Evolutionary conservation across 2,113 vertebrate genomes (phyloP).

Genomic region (Paramisgurnus dabryanus): DNA sequence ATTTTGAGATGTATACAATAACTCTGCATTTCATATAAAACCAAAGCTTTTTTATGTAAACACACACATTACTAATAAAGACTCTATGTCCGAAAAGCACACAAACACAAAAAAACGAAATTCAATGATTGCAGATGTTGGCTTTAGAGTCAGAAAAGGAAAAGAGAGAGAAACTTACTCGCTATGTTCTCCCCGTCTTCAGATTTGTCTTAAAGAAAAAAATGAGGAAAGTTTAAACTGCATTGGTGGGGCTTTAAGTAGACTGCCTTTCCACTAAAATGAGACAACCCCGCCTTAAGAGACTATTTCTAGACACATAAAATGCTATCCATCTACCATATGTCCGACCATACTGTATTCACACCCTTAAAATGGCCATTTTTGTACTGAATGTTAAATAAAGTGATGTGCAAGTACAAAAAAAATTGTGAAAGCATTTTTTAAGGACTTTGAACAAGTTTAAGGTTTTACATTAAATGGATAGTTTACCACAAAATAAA

Average conservation of each 20-base stretch:
- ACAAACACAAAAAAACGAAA: too few species aligned
- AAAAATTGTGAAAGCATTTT: too few species aligned
- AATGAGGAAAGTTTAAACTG: conserved; percentile 38
- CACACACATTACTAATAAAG: neutral
- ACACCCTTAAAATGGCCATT: conserved; percentile 45
- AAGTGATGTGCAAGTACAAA: too few species aligned
- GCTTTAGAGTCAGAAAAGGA: neutral
- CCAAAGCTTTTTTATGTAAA: neutral
- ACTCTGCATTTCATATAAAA: conserved; percentile 5
- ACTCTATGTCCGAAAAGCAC: too few species aligned
- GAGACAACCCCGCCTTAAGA: conserved; percentile 75
- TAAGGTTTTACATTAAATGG: too few species aligned
- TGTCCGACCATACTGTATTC: conserved; percentile 48
- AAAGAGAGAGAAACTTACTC: conserved; percentile 46
- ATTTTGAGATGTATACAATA: neutral
- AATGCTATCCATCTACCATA: conserved; percentile 48
- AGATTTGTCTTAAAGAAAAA: conserved; percentile 40
- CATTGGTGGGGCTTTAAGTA: conserved; percentile 63
- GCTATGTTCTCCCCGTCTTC: conserved; percentile 22
- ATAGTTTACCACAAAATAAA: too few species aligned
- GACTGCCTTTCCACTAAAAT: conserved; percentile 68
- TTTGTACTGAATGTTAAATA: too few species aligned
- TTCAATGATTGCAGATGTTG: neutral
- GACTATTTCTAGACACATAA: conserved; percentile 71
- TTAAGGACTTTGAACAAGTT: too few species aligned